Conservation (phyloP, 2,113 vertebrate species). For the Tragelaphus imberbis region DNA sequence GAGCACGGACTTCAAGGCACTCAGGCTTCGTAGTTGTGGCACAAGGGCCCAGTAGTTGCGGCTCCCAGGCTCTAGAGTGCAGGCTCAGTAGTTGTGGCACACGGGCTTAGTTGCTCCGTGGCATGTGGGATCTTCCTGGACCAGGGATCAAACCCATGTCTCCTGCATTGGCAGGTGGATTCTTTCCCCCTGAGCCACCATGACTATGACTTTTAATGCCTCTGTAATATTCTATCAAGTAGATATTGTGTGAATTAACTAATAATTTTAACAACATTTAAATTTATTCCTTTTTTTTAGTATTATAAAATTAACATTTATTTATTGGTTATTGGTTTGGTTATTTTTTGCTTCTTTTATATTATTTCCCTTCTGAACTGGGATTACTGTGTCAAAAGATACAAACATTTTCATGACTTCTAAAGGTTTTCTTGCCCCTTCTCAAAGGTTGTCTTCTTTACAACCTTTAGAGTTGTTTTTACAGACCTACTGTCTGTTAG, state of each 20-base stretch:
- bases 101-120: neutral
- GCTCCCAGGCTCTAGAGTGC: neutral
- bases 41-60: neutral
- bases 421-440: neutral
- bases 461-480: neutral
- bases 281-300: neutral
- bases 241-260: neutral
- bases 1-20: neutral
- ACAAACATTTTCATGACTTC: neutral
- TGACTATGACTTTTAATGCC: neutral
- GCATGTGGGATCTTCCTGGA: neutral
- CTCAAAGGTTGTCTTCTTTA: neutral
- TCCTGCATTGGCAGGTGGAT: neutral
- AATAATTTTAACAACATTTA: neutral
- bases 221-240: neutral
- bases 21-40: neutral
- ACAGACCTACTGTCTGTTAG: neutral
- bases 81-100: neutral
- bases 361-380: constrained; percentile 9
- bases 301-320: neutral
- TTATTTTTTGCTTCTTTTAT: neutral
- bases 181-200: neutral
- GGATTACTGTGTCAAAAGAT: neutral
- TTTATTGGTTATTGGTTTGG: neutral
- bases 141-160: neutral